Base-by-base conservation (phyloP, 1,140 invertebrate species). In the Cydia pomonella region DNA sequence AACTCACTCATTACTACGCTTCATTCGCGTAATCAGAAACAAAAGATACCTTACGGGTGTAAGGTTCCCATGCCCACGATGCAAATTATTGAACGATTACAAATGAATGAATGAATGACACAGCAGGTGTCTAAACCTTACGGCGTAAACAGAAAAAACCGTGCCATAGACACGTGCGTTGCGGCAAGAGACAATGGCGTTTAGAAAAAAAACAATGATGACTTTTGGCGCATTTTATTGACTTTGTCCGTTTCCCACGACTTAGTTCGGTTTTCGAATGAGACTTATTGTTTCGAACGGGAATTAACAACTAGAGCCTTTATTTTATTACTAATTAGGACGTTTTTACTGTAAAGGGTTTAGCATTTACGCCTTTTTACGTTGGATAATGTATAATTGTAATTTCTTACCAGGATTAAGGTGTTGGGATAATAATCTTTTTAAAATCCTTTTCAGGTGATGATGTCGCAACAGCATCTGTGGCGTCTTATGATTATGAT, bases 151-250 rank as follows among this genome's bases (percentile, higher is more conserved):
- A 74, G 59, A 81, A 83, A 79, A 76, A 78, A 84, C 82, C 84
- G 84, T 84, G 82, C 81, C 80, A 82, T 75, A 83, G 87, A 88
- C 89, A 91, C 89, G 89, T 87, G 89, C 88, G 89, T 90, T 87
- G 88, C 82, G 86, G 85, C 80, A 74, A 85, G 78, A 86, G 77
- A 90, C 85, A 88, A 88, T 84, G 72, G 79, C 77, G 79, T 79
- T 80, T 77, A 78, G 79, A 76, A 85, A 85, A 83, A 78, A 83
- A 83, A 80, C 74, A 78, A 82, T 77, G 74, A 82, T 80, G 80
- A 79, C 78, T 80, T 81, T 83, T 78, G 76, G 79, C 79, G 79
- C 79, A 77, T 59, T 83, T 82, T 81, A 80, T 80, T 82, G 82
- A 82, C 79, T 79, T n/a, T 77, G 82, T 80, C 73, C 38, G 76